A percentile compares a stretch with the other conserved stretches of the same genome.
Evolutionary conservation across 2,888 invertebrate species (phyloP).

Genomic region (Auanema freiburgensis): DNA sequence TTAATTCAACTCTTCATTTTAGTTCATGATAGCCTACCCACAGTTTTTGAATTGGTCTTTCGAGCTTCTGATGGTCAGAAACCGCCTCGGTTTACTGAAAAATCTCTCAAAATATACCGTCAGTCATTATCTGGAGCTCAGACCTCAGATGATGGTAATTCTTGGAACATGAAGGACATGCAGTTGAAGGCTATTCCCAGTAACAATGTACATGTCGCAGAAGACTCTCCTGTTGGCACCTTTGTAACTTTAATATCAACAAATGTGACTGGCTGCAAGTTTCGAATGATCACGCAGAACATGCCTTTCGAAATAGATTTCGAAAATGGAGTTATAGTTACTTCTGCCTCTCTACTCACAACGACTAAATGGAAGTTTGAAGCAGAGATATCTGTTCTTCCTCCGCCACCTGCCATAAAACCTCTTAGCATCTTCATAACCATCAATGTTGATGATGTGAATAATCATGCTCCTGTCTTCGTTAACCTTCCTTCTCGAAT

Average conservation of each 20-base stretch:
- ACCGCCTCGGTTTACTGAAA: background rate
- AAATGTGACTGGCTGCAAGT: slow-evolving; percentile 4
- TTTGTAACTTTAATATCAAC: slow-evolving; percentile 10
- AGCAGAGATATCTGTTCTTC: slow-evolving; percentile 14
- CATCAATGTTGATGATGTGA: slow-evolving; percentile 14
- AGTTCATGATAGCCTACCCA: background rate
- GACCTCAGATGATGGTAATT: background rate
- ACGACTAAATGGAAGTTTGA: background rate
- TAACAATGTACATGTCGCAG: background rate
- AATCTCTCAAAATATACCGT: background rate
- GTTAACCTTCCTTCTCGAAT: background rate
- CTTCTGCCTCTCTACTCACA: background rate
- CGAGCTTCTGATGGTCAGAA: slow-evolving; percentile 16
- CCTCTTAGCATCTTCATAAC: slow-evolving; percentile 2
- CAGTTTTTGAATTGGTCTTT: slow-evolving; percentile 9
- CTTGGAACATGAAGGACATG: slow-evolving; percentile 1
- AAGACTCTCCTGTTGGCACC: slow-evolving; percentile 12
- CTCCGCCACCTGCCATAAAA: slow-evolving; percentile 18
- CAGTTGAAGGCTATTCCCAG: background rate
- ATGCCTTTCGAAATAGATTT: slow-evolving; percentile 12
- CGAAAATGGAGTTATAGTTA: slow-evolving; percentile 15
- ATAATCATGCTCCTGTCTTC: slow-evolving; percentile 13
- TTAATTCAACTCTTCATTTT: too few species aligned
- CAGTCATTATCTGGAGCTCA: background rate
- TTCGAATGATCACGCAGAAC: slow-evolving; percentile 6